These are phyloP conservation scores for Agrotis ipsilon DNA, from an alignment of 2,888 invertebrate genomes.

Conservation along the genomic window DNA sequence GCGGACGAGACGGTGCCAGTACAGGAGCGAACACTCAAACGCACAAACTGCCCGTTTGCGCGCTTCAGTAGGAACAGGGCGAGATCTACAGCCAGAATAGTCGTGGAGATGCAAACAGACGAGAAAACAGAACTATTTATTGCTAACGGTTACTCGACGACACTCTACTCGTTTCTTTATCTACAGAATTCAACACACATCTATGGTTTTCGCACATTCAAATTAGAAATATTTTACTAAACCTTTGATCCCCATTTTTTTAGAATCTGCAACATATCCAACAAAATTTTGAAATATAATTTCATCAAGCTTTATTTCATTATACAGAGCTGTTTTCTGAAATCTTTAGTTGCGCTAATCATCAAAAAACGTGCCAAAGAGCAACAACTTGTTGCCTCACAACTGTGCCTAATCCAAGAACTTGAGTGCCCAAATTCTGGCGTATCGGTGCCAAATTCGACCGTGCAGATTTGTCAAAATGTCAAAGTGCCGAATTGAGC, in stretches of 20 bases:
- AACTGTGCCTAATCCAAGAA: conserved; percentile 34
- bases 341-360: conserved; percentile 17
- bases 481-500: conserved; percentile 27
- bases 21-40: conserved; percentile 51
- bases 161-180: conserved; percentile 67
- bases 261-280: conserved; percentile 53
- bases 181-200: conserved; percentile 40
- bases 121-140: conserved; percentile 79
- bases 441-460: conserved; percentile 30
- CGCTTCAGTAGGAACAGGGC: conserved; percentile 60
- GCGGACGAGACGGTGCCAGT: conserved; percentile 76
- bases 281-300: conserved; percentile 22
- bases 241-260: conserved; percentile 44
- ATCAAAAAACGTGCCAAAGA: conserved; percentile 33
- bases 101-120: conserved; percentile 84
- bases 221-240: conserved; percentile 32
- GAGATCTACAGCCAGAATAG: conserved; percentile 68
- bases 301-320: conserved; percentile 18
- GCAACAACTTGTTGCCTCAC: conserved; percentile 21
- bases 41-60: conserved; percentile 52
- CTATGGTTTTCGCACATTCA: conserved; percentile 40
- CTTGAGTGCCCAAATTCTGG: conserved; percentile 26
- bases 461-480: conserved; percentile 42
- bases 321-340: conserved; percentile 8
- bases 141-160: conserved; percentile 79